Percentiles rank a stretch among this genome's conserved stretches.
These are phyloP conservation scores for Sebastes diploproa DNA, from an alignment of 2,797 vertebrate genomes.

Conservation along the genomic window DNA sequence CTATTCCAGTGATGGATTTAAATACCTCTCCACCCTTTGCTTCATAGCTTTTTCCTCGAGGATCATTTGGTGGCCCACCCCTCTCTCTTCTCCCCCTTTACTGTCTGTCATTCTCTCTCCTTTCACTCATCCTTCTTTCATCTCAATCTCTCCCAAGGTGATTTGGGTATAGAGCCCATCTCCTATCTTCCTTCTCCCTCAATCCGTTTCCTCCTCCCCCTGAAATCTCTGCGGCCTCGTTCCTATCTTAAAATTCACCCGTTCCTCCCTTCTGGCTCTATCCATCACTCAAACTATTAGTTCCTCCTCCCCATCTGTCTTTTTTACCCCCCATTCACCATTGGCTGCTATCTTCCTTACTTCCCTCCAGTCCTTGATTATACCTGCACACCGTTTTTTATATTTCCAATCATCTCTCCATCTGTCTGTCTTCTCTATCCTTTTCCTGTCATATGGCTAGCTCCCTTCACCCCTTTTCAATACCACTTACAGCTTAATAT, in stretches of 20 bases:
- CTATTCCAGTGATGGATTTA: constrained; percentile 26
- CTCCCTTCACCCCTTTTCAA: constrained; percentile 6
- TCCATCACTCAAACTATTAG: constrained; percentile 43
- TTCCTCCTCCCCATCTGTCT: constrained; percentile 17
- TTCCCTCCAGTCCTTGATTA: constrained; percentile 44
- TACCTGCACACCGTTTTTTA: constrained; percentile 22
- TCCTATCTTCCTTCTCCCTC: constrained; percentile 8
- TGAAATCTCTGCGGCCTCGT: constrained; percentile 49
- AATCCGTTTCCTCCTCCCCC: constrained; percentile 15
- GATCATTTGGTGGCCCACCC: constrained; percentile 6
- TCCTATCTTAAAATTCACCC: constrained; percentile 31
- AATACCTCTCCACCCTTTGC: constrained; percentile 2
- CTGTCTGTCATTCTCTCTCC: constrained; percentile 34
- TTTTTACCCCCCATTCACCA: constrained; percentile 1
- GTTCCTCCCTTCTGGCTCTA: constrained; percentile 19
- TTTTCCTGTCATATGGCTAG: background rate
- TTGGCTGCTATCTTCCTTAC: constrained; percentile 11
- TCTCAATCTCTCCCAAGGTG: constrained; percentile 53
- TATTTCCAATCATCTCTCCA: constrained; percentile 49
- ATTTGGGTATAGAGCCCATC: constrained; percentile 42
- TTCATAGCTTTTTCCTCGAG: constrained; percentile 33
- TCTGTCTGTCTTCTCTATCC: constrained; percentile 9
- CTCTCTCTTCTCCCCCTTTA: background rate
- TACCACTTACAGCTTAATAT: constrained; percentile 27
- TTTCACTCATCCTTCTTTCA: constrained; percentile 52